These are phyloP conservation scores for Eretmochelys imbricata DNA, from an alignment of 2,113 vertebrate genomes.

Conservation along the genomic window DNA sequence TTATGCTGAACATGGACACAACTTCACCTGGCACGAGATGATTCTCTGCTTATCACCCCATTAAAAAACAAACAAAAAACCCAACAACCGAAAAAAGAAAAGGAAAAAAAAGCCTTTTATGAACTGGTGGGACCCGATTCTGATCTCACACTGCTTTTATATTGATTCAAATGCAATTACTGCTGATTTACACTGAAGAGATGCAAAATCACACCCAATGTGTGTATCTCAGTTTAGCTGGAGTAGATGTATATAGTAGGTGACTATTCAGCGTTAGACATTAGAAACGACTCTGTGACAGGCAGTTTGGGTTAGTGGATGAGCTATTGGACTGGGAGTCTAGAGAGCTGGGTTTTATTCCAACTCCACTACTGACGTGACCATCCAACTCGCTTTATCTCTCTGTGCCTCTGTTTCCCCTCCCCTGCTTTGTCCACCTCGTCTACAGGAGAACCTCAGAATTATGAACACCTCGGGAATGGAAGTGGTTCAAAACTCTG, in stretches of 20 bases:
- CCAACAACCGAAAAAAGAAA: background rate
- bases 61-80: background rate
- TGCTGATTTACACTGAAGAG: background rate
- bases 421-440: background rate
- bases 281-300: background rate
- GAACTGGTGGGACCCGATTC: background rate
- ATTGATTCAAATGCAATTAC: background rate
- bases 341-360: background rate
- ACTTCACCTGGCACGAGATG: background rate
- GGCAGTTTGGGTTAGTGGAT: background rate
- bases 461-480: too few species aligned
- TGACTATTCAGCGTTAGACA: background rate
- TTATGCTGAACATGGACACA: background rate
- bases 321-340: background rate
- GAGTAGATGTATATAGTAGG: background rate
- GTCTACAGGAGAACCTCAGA: too few species aligned
- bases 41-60: background rate
- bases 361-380: background rate
- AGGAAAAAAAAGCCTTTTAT: background rate
- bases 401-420: background rate
- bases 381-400: background rate
- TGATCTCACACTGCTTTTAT: background rate
- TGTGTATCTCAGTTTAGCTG: rapidly evolving
- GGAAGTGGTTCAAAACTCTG: too few species aligned
- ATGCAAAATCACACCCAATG: background rate